Evolutionary conservation across 1,140 invertebrate genomes (phyloP), one percentile per base, ranked within the genome.

Genomic region (Drosophila arawakana): DNA sequence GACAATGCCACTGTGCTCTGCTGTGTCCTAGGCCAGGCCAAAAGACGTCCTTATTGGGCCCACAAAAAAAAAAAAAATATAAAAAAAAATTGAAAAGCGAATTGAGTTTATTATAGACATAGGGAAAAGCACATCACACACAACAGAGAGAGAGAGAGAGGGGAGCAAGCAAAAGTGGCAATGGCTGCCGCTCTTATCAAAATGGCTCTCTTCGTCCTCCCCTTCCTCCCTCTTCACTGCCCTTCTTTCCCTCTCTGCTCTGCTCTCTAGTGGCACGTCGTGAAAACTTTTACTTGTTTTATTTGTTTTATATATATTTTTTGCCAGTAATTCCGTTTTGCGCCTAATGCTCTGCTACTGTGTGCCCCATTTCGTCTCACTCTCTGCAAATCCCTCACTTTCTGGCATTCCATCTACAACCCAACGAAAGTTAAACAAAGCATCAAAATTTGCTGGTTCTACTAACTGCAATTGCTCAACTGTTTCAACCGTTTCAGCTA

Each of bases 351-450:
- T 66, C 44, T 73, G 66, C 81, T 65, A 76, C 71, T 63, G 58
- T 70, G 30, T 63, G 21, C 61, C 11, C 57, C 30, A 10, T 43
- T 18, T 21, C 34, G 9, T 30, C 10, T 44, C 9, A 0, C 50
- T 41, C 9, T 37, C 57, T 46, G 18, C 15, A 39, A 15, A 15
- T 43, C 5, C 10, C 37, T 60, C 25, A 21, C 21, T 11, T 39
- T 34, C 35, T 49, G 15, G 11, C 44, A 37, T 63, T 43, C 21
- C 21, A 58, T 21, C 9, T 62, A 66, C 58, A 30, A 30, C 60
- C 75, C 44, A 15, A 18, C 46, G 50, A 78, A 82, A 88, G 73
- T 80, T 80, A 86, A 88, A 86, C 83, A 86, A 86, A 88, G 70
- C 73, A 66, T 63, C 67, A 43, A 69, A 61, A 73, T 69, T 69